Conservation (phyloP, 2,797 vertebrate species). For the Peromyscus nudipes region DNA sequence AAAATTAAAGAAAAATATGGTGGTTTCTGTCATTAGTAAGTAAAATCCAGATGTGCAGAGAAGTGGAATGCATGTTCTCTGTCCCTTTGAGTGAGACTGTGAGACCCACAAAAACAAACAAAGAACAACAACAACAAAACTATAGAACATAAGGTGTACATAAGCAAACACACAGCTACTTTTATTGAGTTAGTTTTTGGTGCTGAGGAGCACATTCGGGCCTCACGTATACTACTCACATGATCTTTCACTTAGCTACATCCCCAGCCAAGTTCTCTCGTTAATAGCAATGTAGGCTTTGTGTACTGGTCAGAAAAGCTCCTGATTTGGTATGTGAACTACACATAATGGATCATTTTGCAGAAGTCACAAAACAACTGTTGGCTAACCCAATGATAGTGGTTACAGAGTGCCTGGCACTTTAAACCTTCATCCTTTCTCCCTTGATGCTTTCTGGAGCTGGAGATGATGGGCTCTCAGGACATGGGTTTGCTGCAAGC, state of each 20-base stretch:
- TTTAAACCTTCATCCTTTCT: conserved; percentile 36
- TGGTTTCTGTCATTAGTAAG: neutral
- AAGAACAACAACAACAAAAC: neutral
- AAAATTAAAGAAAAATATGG: neutral
- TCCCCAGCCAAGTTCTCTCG: neutral
- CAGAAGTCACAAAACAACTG: neutral
- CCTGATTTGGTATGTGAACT: neutral
- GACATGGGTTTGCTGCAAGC: conserved; percentile 64
- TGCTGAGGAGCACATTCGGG: neutral
- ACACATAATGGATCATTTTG: neutral
- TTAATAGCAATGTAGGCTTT: neutral
- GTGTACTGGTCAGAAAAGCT: neutral
- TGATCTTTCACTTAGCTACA: neutral
- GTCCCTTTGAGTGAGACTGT: neutral
- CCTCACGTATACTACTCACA: neutral
- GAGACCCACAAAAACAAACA: neutral
- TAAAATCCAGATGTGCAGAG: neutral
- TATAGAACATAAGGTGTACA: neutral
- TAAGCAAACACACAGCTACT: neutral
- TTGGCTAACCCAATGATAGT: neutral
- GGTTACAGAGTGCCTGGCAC: neutral
- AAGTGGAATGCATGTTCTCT: neutral
- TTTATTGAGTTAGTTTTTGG: neutral
- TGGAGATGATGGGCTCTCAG: neutral
- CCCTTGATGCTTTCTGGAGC: conserved; percentile 42